Conservation (phyloP, 2,797 vertebrate genomes). For the Atherinosoma microstoma region DNA sequence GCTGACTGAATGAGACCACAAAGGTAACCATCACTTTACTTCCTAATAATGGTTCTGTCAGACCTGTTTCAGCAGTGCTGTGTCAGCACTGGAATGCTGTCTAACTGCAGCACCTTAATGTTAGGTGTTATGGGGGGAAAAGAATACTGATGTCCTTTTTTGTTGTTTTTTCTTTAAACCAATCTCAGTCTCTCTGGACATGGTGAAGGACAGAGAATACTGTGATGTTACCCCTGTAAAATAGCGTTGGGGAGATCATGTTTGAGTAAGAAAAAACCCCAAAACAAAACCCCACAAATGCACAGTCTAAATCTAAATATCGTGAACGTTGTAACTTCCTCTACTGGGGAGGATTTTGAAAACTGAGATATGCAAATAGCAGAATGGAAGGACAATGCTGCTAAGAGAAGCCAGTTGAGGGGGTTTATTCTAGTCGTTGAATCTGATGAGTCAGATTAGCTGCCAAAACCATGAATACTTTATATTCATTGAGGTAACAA, state of each 20-base stretch:
- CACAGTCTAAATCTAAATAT: neutral
- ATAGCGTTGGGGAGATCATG: too few species aligned
- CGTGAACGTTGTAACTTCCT: too few species aligned
- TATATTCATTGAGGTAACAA: neutral
- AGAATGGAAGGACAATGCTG: too few species aligned
- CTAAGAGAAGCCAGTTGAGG: too few species aligned
- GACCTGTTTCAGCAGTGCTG: neutral
- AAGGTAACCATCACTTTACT: neutral
- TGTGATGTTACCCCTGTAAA: neutral
- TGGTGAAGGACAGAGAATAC: neutral
- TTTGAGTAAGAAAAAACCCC: neutral
- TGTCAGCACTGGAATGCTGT: too few species aligned
- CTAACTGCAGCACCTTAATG: too few species aligned
- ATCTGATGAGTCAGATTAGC: too few species aligned
- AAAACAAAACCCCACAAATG: neutral
- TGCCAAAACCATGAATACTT: neutral
- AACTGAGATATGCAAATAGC: neutral
- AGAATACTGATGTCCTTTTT: neutral
- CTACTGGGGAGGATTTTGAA: neutral
- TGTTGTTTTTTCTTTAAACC: neutral
- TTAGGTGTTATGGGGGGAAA: too few species aligned
- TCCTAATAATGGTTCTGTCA: neutral
- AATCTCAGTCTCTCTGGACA: neutral
- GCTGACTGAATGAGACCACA: neutral
- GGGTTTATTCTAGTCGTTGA: too few species aligned